Evolutionary conservation across 2,113 vertebrate species (phyloP).

Genomic region (Numida meleagris): DNA sequence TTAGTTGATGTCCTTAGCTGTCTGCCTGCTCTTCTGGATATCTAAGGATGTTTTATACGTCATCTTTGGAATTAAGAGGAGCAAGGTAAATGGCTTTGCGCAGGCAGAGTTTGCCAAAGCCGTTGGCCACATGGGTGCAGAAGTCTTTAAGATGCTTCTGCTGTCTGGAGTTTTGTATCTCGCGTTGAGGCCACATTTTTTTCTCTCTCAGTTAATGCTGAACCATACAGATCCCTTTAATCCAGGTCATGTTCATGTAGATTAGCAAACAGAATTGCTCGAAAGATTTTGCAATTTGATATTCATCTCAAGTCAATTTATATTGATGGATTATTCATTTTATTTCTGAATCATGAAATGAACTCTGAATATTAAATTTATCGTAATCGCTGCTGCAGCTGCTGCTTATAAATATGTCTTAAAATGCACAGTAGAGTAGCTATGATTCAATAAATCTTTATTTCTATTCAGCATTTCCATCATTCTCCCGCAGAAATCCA

Average conservation of each 20-base stretch:
- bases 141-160: neutral
- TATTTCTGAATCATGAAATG: constrained; percentile 65
- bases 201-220: constrained; percentile 15
- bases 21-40: neutral
- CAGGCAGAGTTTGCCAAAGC: neutral
- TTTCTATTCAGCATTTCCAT: constrained; percentile 49
- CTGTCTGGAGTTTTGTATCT: neutral
- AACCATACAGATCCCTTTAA: constrained; percentile 58
- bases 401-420: constrained; percentile 66
- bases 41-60: neutral
- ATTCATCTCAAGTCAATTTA: constrained; percentile 63
- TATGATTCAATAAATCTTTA: constrained; percentile 49
- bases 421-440: constrained; percentile 45
- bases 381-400: constrained; percentile 60
- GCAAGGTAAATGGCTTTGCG: neutral
- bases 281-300: constrained; percentile 56
- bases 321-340: constrained; percentile 68
- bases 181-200: constrained; percentile 11
- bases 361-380: constrained; percentile 68
- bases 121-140: neutral
- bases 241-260: constrained; percentile 42
- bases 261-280: constrained; percentile 41
- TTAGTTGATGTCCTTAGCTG: neutral
- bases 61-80: neutral
- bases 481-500: constrained; percentile 15